Evolutionary conservation across 2,888 invertebrate species (phyloP).

Genomic region (Nebria brevicollis): DNA sequence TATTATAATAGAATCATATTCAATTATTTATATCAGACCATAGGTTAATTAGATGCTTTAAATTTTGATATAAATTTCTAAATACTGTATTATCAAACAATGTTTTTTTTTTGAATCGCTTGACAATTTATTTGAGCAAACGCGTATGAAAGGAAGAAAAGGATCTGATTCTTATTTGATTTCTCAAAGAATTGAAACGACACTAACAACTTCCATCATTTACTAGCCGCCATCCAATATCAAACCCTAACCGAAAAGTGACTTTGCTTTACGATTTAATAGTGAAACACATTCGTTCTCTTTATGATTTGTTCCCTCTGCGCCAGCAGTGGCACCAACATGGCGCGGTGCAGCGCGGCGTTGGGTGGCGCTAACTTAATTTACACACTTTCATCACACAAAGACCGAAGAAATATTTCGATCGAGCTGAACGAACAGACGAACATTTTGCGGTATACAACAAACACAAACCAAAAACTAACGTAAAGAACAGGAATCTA

Average conservation of each 20-base stretch:
- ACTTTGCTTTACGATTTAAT: constrained; percentile 42
- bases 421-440: not conserved
- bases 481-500: not conserved
- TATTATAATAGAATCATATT: too few species aligned
- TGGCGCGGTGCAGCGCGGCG: not conserved
- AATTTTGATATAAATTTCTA: too few species aligned
- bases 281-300: constrained; percentile 45
- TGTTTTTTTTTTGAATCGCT: too few species aligned
- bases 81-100: too few species aligned
- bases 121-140: not conserved
- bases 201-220: not conserved
- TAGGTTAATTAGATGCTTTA: too few species aligned
- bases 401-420: constrained; percentile 34
- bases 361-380: constrained; percentile 33
- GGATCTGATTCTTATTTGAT: not conserved
- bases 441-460: constrained; percentile 27
- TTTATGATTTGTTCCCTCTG: constrained; percentile 31
- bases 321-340: not conserved
- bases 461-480: constrained; percentile 13
- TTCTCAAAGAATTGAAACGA: not conserved
- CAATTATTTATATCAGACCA: too few species aligned
- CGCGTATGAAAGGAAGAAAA: not conserved
- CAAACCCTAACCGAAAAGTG: not conserved
- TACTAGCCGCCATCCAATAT: not conserved
- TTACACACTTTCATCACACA: constrained; percentile 43